Conservation (phyloP, 2,888 invertebrate genomes). For the Drosophila lacicola region DNA sequence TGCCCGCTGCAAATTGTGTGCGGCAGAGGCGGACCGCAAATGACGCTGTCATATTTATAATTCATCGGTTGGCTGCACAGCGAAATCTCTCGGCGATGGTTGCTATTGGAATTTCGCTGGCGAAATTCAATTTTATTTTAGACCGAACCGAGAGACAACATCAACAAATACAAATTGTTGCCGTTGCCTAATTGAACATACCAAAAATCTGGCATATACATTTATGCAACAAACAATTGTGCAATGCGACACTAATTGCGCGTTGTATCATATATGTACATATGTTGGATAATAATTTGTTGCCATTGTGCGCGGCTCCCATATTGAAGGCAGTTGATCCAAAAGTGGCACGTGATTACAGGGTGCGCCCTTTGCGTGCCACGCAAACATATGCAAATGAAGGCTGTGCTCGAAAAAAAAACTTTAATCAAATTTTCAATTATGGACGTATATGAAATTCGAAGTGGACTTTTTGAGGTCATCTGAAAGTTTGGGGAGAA, state of each 20-base stretch:
- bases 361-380: constrained; percentile 38
- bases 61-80: constrained; percentile 26
- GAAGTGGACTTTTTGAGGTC: constrained; percentile 1
- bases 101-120: neutral
- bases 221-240: constrained; percentile 15
- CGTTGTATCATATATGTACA: constrained; percentile 1
- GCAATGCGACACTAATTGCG: constrained; percentile 22
- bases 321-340: constrained; percentile 15
- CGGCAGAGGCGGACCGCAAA: constrained; percentile 3
- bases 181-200: constrained; percentile 28
- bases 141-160: constrained; percentile 8
- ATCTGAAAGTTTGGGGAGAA: neutral
- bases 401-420: neutral
- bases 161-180: constrained; percentile 45
- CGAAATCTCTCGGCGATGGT: neutral
- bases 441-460: neutral
- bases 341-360: constrained; percentile 23
- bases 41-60: constrained; percentile 32
- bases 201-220: constrained; percentile 37
- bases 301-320: neutral
- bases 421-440: constrained; percentile 9
- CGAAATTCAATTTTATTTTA: constrained; percentile 26
- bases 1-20: constrained; percentile 7
- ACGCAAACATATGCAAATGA: constrained; percentile 11
- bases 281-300: constrained; percentile 14